These are phyloP conservation scores for Drosophila lowei DNA, from an alignment of 1,140 invertebrate species.

Conservation along the genomic window DNA sequence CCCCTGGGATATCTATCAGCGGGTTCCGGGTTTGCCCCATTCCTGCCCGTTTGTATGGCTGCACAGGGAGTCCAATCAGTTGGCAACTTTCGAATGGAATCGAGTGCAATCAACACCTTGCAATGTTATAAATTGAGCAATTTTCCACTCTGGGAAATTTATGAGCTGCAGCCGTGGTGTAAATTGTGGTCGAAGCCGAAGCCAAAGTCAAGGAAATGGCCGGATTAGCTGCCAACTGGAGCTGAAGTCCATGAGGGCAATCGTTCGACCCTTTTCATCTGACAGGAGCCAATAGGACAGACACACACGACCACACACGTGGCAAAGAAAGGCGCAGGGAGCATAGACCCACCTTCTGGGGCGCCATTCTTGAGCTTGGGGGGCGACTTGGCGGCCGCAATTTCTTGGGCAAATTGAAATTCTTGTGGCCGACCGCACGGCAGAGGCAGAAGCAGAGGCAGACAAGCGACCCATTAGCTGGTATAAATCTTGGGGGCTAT, in stretches of 20 bases:
- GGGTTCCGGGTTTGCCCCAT: neutral
- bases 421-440: conserved; percentile 29
- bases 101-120: conserved; percentile 58
- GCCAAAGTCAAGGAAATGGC: conserved; percentile 30
- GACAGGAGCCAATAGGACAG: conserved; percentile 15
- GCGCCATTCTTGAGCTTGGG: conserved; percentile 2
- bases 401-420: conserved; percentile 65
- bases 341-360: neutral
- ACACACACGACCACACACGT: conserved; percentile 20
- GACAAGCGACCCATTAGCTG: conserved; percentile 25
- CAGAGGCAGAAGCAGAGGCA: neutral
- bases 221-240: conserved; percentile 23
- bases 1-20: too few relatives aligned
- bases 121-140: conserved; percentile 62
- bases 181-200: conserved; percentile 35
- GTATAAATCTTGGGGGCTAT: conserved; percentile 45
- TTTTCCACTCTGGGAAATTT: conserved; percentile 63
- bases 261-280: conserved; percentile 34
- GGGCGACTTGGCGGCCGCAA: conserved; percentile 37
- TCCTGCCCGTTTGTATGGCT: neutral
- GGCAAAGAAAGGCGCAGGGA: neutral
- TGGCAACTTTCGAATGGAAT: conserved; percentile 29
- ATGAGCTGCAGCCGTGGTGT: conserved; percentile 53
- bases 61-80: conserved; percentile 21
- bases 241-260: conserved; percentile 33